Conservation (phyloP, 2,113 vertebrate species). For the Chlorocebus sabaeus region DNA sequence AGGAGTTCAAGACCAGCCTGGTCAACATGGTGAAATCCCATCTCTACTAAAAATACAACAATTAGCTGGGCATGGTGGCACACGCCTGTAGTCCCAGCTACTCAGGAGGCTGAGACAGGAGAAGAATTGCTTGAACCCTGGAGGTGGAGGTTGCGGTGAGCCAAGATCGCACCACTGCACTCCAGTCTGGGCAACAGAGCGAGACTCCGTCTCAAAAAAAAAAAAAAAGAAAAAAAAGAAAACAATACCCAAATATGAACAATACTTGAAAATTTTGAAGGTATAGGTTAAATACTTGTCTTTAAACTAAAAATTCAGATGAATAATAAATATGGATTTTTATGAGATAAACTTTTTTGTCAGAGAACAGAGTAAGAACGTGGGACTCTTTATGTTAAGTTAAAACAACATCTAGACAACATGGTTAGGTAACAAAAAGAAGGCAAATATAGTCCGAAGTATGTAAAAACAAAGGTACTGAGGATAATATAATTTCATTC, state of each 20-base stretch:
- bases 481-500: background rate
- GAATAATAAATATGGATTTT: background rate
- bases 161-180: no score
- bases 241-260: slow-evolving; percentile 22
- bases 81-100: no score
- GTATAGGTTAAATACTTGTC: background rate
- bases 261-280: slow-evolving; percentile 4
- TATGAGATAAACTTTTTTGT: background rate
- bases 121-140: no score
- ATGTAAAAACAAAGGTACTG: background rate
- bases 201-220: no score
- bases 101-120: no score
- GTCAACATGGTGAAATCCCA: no score
- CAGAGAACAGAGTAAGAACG: background rate
- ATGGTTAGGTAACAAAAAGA: background rate
- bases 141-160: no score
- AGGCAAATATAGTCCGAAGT: background rate
- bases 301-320: slow-evolving; percentile 24
- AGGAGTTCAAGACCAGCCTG: no score
- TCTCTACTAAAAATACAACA: no score
- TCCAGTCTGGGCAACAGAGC: no score
- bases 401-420: background rate
- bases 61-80: no score
- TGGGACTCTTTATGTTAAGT: background rate
- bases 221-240: background rate